Percentiles rank a stretch among this genome's conserved stretches.
Conservation (phyloP, 1,140 invertebrate species). For the Platyura marginata region DNA sequence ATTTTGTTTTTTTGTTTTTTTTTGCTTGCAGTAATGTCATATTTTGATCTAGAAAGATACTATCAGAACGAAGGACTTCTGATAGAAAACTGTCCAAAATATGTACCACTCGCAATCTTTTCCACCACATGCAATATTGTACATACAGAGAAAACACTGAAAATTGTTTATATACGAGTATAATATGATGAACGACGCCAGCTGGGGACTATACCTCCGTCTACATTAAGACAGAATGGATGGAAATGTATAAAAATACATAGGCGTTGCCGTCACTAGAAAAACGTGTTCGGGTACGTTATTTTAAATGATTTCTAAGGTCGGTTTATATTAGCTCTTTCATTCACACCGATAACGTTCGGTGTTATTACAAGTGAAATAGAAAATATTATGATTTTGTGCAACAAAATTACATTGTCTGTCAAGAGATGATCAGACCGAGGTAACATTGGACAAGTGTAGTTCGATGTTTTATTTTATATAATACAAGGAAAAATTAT, state of each 20-base stretch:
- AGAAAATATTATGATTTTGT: too few relatives aligned
- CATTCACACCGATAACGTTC: too few relatives aligned
- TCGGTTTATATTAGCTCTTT: not conserved
- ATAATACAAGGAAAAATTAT: too few relatives aligned
- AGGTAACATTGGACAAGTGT: too few relatives aligned
- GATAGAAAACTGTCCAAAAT: conserved; percentile 8
- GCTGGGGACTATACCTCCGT: not conserved
- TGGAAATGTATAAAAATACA: not conserved
- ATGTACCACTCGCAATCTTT: not conserved
- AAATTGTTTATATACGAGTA: not conserved
- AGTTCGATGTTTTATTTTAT: too few relatives aligned
- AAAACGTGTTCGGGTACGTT: not conserved
- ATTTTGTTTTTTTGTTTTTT: too few relatives aligned
- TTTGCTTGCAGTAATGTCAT: too few relatives aligned
- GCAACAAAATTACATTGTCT: too few relatives aligned
- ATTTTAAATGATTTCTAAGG: not conserved
- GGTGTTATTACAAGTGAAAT: too few relatives aligned
- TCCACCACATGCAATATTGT: not conserved
- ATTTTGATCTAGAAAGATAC: conserved; percentile 4
- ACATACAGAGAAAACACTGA: not conserved
- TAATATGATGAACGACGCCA: not conserved
- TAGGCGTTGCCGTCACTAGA: not conserved
- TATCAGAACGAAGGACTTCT: conserved; percentile 7
- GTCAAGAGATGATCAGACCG: too few relatives aligned
- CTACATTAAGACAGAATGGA: not conserved